Evolutionary conservation across 2,113 vertebrate species (phyloP), one percentile per base, ranked within the genome.

Genomic region (Promerops cafer): DNA sequence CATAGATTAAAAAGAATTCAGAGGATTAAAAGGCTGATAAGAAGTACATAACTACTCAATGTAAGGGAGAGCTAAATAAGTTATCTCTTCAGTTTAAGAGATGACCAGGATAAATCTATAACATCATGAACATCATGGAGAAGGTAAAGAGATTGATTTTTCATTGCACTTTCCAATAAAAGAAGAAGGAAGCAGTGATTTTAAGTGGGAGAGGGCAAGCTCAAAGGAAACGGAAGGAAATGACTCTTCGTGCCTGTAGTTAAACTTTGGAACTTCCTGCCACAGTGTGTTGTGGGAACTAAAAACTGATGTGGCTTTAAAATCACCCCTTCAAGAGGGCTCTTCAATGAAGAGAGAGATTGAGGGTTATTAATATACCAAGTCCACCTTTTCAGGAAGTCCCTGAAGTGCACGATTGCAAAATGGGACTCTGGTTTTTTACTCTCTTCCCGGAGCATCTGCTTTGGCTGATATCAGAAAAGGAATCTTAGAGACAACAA

Each of bases 221-320:
- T 95, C 79, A 94, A 92, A 93, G 91, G 47, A 64, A 87, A 81
- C 0, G 11, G 91, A 94, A 96, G 92, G 86, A 97, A 96, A 60
- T 94, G 64, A 92, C 83, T 93, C 56, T n/a, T 83, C 52, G 71
- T 16, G 61, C 30, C 72, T 91, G 56, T 35, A 74, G 86, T 92
- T 95, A 90, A 96, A 92, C 80, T 92, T 89, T 90, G 47, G 93
- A 86, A 87, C 89, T 97, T 94, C 94, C 95, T 96, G 76, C 52
- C 44, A 78, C 35, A 26, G 16, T 60, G 60, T 75, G 69, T 54
- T 81, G 60, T 75, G 93, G 76, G 86, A 97, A 84, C 64, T n/a
- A 44, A 92, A 86, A 84, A 40, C 68, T 93, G 57, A 37, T 70
- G 86, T 31, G 47, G 72, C 72, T 93, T 96, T 83, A 83, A 52